Base-by-base conservation (phyloP, 2,888 invertebrate genomes). In the Cheilosia vernalis region DNA sequence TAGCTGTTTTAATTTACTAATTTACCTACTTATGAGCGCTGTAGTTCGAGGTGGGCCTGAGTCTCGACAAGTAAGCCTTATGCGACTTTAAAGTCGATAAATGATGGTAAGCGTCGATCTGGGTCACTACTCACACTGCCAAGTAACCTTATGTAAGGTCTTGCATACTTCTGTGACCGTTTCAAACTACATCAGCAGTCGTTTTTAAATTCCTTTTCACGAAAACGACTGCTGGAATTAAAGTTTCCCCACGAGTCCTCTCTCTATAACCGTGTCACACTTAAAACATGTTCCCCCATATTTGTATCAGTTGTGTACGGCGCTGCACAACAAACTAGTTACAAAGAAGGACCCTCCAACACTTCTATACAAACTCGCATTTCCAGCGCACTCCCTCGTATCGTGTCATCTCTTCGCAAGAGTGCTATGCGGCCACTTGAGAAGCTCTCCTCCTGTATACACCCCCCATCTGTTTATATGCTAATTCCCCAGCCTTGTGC, bases 391-490 rank as follows among this genome's bases (percentile, higher is more conserved):
- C 55, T 73, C 74, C 67, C 74, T 67, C 56, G 58, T 37, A 13
- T 37, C 37, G 37, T 56, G 40, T 80, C 66, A 69, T 76, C 69
- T 67, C 56, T 67, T 56, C 27, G 63, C 56, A 63, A 81, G 74
- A 58, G 42, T 37, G 49, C 55, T 58, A 21, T 49, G 37, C 10
- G 44, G 60, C 74, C 63, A 69, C 81, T 81, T 76, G 49, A 69
- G 42, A 74, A 69, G 42, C 61, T 63, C 47, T 58, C 55, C 42
- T 63, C 49, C 17, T 19, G 19, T 49, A 76, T 42, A 44, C 49
- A 61, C 66, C 66, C 74, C 74, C 61, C 55, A 56, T 74, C 79
- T 72, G 66, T 73, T 73, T 61, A 73, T 51, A 60, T 51, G 51
- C 30, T 51, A 60, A 74, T 5, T 44, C 27, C 27, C 51, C 6